phyloP scores from a whole-genome alignment of 1,140 invertebrate genomes.

The Rhagoletis pomonella region DNA sequence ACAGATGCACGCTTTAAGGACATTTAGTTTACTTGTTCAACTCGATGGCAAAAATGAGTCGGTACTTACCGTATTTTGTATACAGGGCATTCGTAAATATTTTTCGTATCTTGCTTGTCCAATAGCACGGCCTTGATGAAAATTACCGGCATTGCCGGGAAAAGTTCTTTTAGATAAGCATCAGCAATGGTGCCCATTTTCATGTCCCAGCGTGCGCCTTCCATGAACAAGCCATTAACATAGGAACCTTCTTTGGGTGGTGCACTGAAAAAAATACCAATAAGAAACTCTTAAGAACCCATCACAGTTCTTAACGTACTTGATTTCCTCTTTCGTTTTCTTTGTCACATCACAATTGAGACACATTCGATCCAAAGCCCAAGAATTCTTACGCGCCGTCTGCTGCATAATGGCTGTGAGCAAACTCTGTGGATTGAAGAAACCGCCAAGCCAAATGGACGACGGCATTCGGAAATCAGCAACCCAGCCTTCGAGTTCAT shows the following conservation, averaged over 20 bases:
- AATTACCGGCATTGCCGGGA: slow-evolving; percentile 93
- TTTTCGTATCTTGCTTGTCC: slow-evolving; percentile 91
- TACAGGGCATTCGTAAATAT: slow-evolving; percentile 94
- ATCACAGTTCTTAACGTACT: slow-evolving; percentile 74
- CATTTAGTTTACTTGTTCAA: no score
- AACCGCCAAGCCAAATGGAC: slow-evolving; percentile 93
- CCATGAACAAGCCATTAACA: slow-evolving; percentile 93
- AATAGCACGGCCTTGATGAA: slow-evolving; percentile 90
- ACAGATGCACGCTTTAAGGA: no score
- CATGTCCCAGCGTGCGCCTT: slow-evolving; percentile 94
- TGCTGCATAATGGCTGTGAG: slow-evolving; percentile 98
- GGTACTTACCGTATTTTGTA: slow-evolving; percentile 87
- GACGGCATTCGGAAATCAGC: slow-evolving; percentile 87
- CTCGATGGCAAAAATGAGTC: no score
- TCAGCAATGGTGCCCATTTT: slow-evolving; percentile 85
- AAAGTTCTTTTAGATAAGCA: slow-evolving; percentile 91
- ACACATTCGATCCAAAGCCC: slow-evolving; percentile 97
- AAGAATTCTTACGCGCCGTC: slow-evolving; percentile 95
- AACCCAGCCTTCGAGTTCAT: slow-evolving; percentile 87
- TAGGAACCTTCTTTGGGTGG: slow-evolving; percentile 94
- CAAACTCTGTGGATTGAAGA: slow-evolving; percentile 98
- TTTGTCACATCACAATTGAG: slow-evolving; percentile 96
- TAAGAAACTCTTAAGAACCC: neutral
- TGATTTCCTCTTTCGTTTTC: slow-evolving; percentile 90
- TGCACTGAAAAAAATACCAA: slow-evolving; percentile 73